Conservation (phyloP, 35 echinoderm and acorn worm genomes). For the Lytechinus variegatus region DNA sequence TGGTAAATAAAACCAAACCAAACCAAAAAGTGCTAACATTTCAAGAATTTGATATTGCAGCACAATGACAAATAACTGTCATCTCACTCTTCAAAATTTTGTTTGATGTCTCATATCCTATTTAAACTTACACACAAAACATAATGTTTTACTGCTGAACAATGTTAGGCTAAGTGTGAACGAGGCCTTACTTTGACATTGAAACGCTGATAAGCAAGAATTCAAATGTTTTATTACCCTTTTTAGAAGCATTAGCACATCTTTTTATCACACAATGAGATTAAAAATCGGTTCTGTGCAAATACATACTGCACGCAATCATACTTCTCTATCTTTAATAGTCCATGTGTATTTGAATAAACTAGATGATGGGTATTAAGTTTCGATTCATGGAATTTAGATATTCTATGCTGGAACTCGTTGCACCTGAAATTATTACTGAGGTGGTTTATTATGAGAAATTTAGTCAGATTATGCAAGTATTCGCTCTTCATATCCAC, state of each 20-base stretch:
- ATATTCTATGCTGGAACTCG: not conserved
- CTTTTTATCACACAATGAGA: not conserved
- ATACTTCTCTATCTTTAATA: not conserved
- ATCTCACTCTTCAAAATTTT: too few species aligned
- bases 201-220: not conserved
- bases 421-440: not conserved
- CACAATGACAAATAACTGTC: too few species aligned
- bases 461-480: not conserved
- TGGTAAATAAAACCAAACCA: too few species aligned
- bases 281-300: not conserved
- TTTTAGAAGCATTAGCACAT: not conserved
- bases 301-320: not conserved
- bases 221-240: not conserved
- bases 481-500: not conserved
- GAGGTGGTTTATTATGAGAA: not conserved
- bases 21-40: too few species aligned
- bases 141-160: too few species aligned
- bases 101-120: too few species aligned
- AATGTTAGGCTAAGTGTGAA: too few species aligned
- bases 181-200: not conserved
- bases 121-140: too few species aligned
- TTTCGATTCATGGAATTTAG: constrained; percentile 5
- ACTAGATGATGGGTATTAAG: not conserved
- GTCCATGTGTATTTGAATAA: not conserved
- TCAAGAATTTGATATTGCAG: too few species aligned